phyloP scores from a whole-genome alignment of 2,113 vertebrate species.

The Morone saxatilis region DNA sequence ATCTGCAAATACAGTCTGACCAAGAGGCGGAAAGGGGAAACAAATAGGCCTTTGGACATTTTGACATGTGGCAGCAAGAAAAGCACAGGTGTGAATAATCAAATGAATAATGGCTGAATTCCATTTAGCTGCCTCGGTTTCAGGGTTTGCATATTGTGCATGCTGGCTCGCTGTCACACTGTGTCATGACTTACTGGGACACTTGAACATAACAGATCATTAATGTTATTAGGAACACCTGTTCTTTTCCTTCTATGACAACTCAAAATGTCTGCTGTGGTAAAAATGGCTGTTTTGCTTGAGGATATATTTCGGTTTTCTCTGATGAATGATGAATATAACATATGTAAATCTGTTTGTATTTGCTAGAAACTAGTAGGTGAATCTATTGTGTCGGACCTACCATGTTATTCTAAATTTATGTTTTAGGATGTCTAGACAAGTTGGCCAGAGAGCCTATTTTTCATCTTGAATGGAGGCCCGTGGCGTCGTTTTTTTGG shows the following conservation, averaged over 20 bases:
- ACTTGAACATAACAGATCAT: too few species aligned
- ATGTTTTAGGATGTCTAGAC: background rate
- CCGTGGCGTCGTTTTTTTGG: background rate
- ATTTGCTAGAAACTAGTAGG: background rate
- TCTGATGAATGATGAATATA: background rate
- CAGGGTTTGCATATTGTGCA: background rate
- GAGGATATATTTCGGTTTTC: background rate
- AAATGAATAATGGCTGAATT: background rate
- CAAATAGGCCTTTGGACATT: background rate
- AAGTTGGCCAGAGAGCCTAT: background rate
- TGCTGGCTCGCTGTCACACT: background rate
- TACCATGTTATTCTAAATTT: background rate
- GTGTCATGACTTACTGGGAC: too few species aligned
- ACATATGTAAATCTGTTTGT: background rate
- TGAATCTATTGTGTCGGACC: background rate
- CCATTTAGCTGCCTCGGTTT: slow-evolving; percentile 2
- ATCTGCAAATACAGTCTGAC: background rate
- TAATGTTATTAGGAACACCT: background rate
- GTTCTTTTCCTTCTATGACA: background rate
- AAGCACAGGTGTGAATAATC: background rate
- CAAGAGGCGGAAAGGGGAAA: background rate
- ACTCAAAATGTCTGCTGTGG: background rate
- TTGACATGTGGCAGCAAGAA: background rate
- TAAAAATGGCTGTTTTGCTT: background rate
- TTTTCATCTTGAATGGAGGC: background rate